phyloP scores from a whole-genome alignment of 1,140 invertebrate genomes.

The Planococcus citri region DNA sequence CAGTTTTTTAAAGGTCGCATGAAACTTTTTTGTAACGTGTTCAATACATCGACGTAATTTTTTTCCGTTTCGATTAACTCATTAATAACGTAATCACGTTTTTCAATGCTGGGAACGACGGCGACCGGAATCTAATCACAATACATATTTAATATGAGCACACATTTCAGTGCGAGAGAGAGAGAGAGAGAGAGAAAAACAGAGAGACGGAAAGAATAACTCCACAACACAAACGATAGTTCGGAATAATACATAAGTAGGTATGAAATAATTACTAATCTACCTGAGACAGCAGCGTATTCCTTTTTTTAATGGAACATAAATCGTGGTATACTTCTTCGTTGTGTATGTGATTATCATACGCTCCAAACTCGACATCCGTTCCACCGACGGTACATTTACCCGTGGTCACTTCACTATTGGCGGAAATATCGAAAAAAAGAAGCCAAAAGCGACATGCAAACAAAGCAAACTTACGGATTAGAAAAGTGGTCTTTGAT shows the following conservation, averaged over 20 bases:
- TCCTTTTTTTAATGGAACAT: slow-evolving; percentile 43
- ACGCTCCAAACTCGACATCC: slow-evolving; percentile 44
- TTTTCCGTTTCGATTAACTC: slow-evolving; percentile 93
- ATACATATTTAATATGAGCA: neutral
- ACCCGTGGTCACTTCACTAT: slow-evolving; percentile 22
- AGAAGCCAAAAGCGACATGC: neutral
- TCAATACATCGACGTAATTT: slow-evolving; percentile 89
- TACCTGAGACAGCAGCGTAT: neutral
- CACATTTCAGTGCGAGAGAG: neutral
- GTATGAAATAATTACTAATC: neutral
- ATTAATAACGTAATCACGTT: slow-evolving; percentile 88
- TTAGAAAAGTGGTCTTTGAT: neutral
- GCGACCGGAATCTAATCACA: slow-evolving; percentile 38
- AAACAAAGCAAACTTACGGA: neutral
- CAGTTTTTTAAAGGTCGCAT: slow-evolving; percentile 57
- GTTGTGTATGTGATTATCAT: slow-evolving; percentile 51
- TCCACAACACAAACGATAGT: neutral
- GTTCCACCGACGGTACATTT: slow-evolving; percentile 26
- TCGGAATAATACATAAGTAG: neutral
- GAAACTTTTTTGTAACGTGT: slow-evolving; percentile 73
- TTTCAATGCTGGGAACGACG: slow-evolving; percentile 44
- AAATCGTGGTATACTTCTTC: slow-evolving; percentile 74
- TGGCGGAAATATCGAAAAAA: neutral
- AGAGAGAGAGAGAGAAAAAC: neutral
- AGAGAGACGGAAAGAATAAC: neutral